Evolutionary conservation across 2,888 invertebrate species (phyloP), one percentile per base, ranked within the genome.

Genomic region (Dugesia japonica): DNA sequence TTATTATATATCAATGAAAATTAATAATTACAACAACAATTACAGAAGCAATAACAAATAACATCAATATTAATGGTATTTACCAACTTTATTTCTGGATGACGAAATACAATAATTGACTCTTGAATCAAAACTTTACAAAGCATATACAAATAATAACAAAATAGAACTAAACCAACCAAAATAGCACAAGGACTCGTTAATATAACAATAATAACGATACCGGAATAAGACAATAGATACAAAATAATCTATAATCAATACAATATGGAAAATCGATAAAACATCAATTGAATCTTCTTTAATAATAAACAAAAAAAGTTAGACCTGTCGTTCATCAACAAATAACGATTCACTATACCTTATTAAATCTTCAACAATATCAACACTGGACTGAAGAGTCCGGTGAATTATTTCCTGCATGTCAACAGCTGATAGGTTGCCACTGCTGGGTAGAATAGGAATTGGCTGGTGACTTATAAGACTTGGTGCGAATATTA

Each of bases 91-190:
- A 56, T n/a, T 56, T 56, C 23, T 23, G n/a, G 38, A 56, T 56
- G 56, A 56, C 56, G 56, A 56, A 56, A 56, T 56, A 56, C 56
- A n/a, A 56, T 56, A 56, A 56, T 56, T 56, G 56, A 56, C 56
- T 56, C 56, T 56, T n/a, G 56, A 56, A 56, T 56, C 17, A 56
- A n/a, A n/a, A 56, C 56, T 56, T 56, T 56, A 56, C 56, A 56
- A 56, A 56, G 56, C 56, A 56, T 56, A 56, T 56, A 56, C 56
- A 56, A 56, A 56, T 56, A n/a, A n/a, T n/a, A 56, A 56, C 56
- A 56, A 56, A 56, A 56, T 56, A 56, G 56, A 56, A 56, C 56
- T 56, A 56, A 56, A 56, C 4, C 56, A 56, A 56, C 56, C 56
- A 56, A 56, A 56, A 56, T 56, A 56, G 56, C 56, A 56, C 56